These are phyloP conservation scores for Australoheros scitulus DNA, from an alignment of 2,113 vertebrate genomes.

Conservation along the genomic window DNA sequence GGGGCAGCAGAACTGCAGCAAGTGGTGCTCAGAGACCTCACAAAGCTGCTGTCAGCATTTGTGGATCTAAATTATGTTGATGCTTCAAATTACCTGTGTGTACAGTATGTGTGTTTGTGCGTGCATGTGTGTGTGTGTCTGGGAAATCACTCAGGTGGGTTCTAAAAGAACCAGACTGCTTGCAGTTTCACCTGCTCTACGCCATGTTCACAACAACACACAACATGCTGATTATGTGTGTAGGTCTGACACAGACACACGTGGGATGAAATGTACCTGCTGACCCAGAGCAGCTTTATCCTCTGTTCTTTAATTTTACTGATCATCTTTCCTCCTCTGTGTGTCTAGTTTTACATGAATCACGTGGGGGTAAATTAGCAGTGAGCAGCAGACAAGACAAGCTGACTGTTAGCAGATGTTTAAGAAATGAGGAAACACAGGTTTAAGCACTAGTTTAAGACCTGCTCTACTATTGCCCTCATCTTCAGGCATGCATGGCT, in stretches of 20 bases:
- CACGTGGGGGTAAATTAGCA: conserved; percentile 56
- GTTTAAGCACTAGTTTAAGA: conserved; percentile 48
- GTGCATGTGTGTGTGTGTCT: conserved; percentile 19
- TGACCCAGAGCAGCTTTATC: conserved; percentile 22
- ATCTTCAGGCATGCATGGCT: conserved; percentile 14
- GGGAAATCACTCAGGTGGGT: conserved; percentile 51
- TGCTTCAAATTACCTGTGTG: conserved; percentile 28
- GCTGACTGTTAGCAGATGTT: conserved; percentile 69
- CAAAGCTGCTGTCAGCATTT: neutral
- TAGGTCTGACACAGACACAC: conserved; percentile 53
- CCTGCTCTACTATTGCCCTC: neutral
- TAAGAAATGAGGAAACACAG: conserved; percentile 55
- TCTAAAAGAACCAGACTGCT: conserved; percentile 23
- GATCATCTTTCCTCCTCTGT: conserved; percentile 19
- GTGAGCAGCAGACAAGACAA: conserved; percentile 54
- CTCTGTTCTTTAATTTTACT: conserved; percentile 42
- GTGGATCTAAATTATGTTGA: neutral
- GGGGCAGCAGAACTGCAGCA: conserved; percentile 9
- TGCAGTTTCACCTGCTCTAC: neutral
- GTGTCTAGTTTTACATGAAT: conserved; percentile 38
- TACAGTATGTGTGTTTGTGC: neutral
- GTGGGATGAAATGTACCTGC: conserved; percentile 61
- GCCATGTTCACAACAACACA: conserved; percentile 48
- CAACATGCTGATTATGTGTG: conserved; percentile 55
- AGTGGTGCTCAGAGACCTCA: conserved; percentile 10